Evolutionary conservation across 2,113 vertebrate species (phyloP).

Genomic region (Pseudopipra pipra): DNA sequence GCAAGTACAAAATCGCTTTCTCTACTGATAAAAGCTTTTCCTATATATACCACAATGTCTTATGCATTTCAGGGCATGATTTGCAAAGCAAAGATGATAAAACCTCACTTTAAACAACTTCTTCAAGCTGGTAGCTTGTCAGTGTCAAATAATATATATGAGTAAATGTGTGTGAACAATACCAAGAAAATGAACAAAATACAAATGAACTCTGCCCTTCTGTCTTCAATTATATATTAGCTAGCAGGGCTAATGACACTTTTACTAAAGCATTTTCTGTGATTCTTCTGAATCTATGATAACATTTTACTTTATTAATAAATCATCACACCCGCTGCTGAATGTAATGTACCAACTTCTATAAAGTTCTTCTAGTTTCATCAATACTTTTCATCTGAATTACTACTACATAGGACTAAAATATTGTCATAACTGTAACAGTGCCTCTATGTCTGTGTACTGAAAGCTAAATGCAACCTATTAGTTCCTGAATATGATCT

Average conservation of each 20-base stretch:
- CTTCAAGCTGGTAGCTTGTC: background rate
- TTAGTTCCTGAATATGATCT: slow-evolving; percentile 47
- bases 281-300: background rate
- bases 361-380: background rate
- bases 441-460: background rate
- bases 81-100: slow-evolving; percentile 22
- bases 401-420: background rate
- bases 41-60: background rate
- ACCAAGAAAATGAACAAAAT: background rate
- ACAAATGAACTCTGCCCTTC: slow-evolving; percentile 18
- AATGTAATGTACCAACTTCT: slow-evolving; percentile 10
- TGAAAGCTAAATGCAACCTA: slow-evolving; percentile 45
- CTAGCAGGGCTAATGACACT: slow-evolving; percentile 5
- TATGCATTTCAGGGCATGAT: background rate
- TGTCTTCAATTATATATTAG: slow-evolving; percentile 21
- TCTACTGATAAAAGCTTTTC: background rate
- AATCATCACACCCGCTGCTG: background rate
- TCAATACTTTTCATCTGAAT: background rate
- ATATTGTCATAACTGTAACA: background rate
- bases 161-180: background rate
- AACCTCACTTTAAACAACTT: slow-evolving; percentile 14
- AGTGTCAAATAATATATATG: background rate
- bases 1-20: background rate
- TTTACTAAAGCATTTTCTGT: background rate
- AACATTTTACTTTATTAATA: slow-evolving; percentile 34